Evolutionary conservation across 2,888 invertebrate genomes (phyloP).

Genomic region (Tillus elongatus): DNA sequence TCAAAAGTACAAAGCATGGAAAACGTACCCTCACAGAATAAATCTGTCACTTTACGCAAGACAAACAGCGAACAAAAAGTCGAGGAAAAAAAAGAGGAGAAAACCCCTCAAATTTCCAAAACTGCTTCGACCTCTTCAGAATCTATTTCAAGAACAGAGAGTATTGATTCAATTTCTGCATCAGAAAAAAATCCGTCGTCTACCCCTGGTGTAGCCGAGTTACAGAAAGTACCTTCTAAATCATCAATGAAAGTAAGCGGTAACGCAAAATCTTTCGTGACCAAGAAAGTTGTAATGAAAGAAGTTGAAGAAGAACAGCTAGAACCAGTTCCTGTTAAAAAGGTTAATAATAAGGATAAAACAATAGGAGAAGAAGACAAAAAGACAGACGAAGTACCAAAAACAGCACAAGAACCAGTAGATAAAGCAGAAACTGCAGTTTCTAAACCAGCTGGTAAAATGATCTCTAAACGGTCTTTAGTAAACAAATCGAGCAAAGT

Average conservation of each 20-base stretch:
- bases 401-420: slow-evolving; percentile 17
- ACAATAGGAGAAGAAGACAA: slow-evolving; percentile 14
- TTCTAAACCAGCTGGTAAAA: slow-evolving; percentile 14
- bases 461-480: slow-evolving; percentile 37
- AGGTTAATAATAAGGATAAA: not conserved
- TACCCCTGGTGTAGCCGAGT: too few relatives aligned
- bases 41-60: too few relatives aligned
- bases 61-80: not conserved
- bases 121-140: too few relatives aligned
- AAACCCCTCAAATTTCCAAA: too few relatives aligned
- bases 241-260: not conserved
- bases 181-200: not conserved
- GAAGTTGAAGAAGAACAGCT: not conserved
- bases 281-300: slow-evolving; percentile 1
- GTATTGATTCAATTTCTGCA: too few relatives aligned
- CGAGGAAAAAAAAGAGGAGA: not conserved
- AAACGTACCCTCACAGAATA: too few relatives aligned
- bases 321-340: too few relatives aligned
- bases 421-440: not conserved
- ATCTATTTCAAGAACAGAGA: too few relatives aligned
- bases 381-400: slow-evolving; percentile 8
- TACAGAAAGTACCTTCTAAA: not conserved
- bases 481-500: slow-evolving; percentile 33
- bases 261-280: not conserved
- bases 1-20: not conserved